phyloP scores from a whole-genome alignment of 2,113 vertebrate genomes.

The Nesoenas mayeri region DNA sequence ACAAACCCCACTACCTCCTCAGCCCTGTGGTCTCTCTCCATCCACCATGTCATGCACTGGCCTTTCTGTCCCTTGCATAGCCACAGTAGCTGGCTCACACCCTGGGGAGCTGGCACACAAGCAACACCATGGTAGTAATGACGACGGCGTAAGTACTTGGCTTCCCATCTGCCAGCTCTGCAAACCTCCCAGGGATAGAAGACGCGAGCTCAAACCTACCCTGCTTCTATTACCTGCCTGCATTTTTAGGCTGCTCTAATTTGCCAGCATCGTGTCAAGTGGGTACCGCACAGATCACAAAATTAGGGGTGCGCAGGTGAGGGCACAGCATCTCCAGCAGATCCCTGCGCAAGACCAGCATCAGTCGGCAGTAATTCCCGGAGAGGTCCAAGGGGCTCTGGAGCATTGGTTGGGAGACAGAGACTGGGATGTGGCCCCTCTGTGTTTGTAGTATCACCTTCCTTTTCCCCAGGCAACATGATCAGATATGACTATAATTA shows the following conservation, averaged over 20 bases:
- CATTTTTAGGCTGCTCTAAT: constrained; percentile 14
- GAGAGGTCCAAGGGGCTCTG: not conserved
- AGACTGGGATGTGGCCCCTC: not conserved
- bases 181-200: constrained; percentile 33
- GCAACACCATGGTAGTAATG: not conserved
- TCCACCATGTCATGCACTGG: rapidly evolving
- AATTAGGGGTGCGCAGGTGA: not conserved
- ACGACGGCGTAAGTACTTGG: not conserved
- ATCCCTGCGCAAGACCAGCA: not conserved
- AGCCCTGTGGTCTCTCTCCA: not conserved
- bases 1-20: not conserved
- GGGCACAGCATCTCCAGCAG: not conserved
- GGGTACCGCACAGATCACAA: not conserved
- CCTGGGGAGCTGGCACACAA: constrained; percentile 2
- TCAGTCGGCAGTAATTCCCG: not conserved
- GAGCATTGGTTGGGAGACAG: not conserved
- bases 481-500: constrained; percentile 39
- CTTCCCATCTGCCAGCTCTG: constrained; percentile 40
- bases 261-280: not conserved
- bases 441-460: not conserved
- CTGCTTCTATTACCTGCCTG: constrained; percentile 28
- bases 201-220: not conserved
- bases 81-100: not conserved
- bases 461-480: not conserved
- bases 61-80: not conserved